phyloP scores from a whole-genome alignment of 2,113 vertebrate genomes.

The Pagrus major region DNA sequence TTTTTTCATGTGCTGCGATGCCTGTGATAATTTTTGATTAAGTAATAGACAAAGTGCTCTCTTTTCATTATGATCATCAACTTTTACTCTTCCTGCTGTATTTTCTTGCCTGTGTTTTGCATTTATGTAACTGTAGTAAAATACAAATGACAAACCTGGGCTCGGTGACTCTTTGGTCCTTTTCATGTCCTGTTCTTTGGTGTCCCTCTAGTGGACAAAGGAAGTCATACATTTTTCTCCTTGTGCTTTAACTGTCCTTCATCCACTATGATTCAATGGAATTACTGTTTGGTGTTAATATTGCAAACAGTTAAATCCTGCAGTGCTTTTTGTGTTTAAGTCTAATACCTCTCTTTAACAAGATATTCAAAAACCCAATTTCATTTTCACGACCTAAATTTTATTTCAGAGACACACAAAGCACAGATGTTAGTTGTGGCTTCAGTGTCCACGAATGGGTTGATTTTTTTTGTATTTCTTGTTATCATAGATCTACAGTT shows the following conservation, averaged over 20 bases:
- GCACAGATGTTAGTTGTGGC: neutral
- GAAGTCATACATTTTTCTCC: neutral
- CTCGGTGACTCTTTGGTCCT: neutral
- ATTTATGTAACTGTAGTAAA: constrained; percentile 14
- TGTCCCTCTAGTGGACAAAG: constrained; percentile 74
- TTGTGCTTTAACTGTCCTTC: neutral
- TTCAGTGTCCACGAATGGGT: neutral
- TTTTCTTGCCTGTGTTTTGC: neutral
- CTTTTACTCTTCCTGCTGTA: neutral
- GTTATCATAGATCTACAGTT: constrained; percentile 12
- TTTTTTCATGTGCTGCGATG: neutral
- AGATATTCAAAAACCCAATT: neutral
- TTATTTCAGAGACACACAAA: neutral
- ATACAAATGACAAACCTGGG: neutral
- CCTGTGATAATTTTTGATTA: neutral
- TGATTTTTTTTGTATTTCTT: neutral
- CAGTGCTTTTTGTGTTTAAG: neutral
- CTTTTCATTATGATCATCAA: neutral
- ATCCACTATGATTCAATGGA: neutral
- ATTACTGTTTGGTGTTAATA: neutral
- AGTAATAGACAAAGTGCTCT: neutral
- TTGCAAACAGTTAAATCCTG: neutral
- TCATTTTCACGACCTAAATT: neutral
- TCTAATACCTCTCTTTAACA: neutral
- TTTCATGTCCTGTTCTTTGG: neutral